Conservation (phyloP, 1,140 invertebrate species). For the Procambarus virginalis region DNA sequence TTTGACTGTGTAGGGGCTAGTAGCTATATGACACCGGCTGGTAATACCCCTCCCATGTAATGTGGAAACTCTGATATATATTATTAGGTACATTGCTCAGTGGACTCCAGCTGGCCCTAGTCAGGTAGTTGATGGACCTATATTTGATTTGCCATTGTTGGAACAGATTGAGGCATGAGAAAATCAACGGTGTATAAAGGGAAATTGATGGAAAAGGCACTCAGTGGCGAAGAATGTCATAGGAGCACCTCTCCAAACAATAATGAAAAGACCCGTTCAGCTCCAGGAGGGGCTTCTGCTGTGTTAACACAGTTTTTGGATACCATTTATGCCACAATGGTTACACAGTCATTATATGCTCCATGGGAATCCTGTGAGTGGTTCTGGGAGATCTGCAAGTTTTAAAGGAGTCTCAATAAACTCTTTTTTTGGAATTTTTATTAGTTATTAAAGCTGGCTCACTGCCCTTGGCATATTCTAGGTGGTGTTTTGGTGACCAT, state of each 20-base stretch:
- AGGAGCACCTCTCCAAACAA: conserved; percentile 97
- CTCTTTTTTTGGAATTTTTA: conserved; percentile 24
- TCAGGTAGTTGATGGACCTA: not conserved
- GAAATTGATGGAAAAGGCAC: conserved; percentile 97
- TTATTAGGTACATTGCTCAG: too few relatives aligned
- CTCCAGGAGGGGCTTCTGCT: conserved; percentile 15
- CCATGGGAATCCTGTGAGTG: conserved; percentile 5
- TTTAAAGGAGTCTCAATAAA: conserved; percentile 11
- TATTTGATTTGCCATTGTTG: conserved; percentile 81
- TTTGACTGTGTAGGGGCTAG: too few relatives aligned
- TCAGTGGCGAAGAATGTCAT: conserved; percentile 99
- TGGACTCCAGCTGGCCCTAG: not conserved
- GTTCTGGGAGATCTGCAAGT: conserved; percentile 6
- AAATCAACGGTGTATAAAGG: conserved; percentile 96
- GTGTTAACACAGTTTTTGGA: conserved; percentile 14
- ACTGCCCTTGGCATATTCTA: conserved; percentile 38
- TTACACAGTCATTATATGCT: conserved; percentile 35
- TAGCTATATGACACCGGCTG: too few relatives aligned
- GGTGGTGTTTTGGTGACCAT: conserved; percentile 10
- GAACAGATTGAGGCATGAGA: conserved; percentile 93
- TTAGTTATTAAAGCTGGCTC: conserved; percentile 41
- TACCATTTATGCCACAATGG: conserved; percentile 11
- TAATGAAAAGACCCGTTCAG: conserved; percentile 73
- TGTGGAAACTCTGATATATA: too few relatives aligned
- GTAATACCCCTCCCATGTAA: too few relatives aligned